phyloP scores from a whole-genome alignment of 1,140 invertebrate genomes.

The Tetramorium parvispinum region DNA sequence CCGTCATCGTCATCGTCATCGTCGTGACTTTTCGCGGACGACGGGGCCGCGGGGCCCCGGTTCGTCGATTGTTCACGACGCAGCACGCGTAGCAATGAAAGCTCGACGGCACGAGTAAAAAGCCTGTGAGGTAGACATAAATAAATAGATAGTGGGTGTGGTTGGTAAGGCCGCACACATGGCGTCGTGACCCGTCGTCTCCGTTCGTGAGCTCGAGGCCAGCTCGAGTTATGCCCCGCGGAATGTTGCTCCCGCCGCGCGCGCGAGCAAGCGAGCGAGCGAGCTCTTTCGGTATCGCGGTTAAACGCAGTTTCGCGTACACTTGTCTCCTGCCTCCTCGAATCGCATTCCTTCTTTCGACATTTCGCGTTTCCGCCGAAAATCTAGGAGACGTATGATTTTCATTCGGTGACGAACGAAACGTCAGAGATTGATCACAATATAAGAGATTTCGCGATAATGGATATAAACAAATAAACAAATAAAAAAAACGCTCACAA shows the following conservation, averaged over 20 bases:
- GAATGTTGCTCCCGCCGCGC: slow-evolving; percentile 69
- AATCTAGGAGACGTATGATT: not conserved
- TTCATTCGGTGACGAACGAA: too few relatives aligned
- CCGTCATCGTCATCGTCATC: not conserved
- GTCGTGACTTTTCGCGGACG: slow-evolving; percentile 54
- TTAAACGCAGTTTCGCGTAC: slow-evolving; percentile 55
- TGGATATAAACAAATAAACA: not conserved
- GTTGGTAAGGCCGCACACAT: slow-evolving; percentile 76
- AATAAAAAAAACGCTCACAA: too few relatives aligned
- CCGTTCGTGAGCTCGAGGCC: slow-evolving; percentile 70
- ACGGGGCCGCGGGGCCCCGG: slow-evolving; percentile 43
- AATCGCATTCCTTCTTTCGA: not conserved
- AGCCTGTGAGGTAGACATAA: slow-evolving; percentile 76
- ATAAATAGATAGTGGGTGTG: slow-evolving; percentile 75
- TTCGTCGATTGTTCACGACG: slow-evolving; percentile 70
- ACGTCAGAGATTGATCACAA: not conserved
- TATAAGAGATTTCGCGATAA: not conserved
- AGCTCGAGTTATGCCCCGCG: slow-evolving; percentile 74
- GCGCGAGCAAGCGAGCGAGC: not conserved
- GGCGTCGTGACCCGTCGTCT: slow-evolving; percentile 76
- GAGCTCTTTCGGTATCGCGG: slow-evolving; percentile 63
- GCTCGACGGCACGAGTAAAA: slow-evolving; percentile 71
- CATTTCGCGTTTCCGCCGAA: not conserved
- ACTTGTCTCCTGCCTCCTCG: not conserved
- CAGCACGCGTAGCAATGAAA: slow-evolving; percentile 69